These are phyloP conservation scores for Chrysina gloriosa DNA, from an alignment of 2,888 invertebrate genomes.

Conservation along the genomic window DNA sequence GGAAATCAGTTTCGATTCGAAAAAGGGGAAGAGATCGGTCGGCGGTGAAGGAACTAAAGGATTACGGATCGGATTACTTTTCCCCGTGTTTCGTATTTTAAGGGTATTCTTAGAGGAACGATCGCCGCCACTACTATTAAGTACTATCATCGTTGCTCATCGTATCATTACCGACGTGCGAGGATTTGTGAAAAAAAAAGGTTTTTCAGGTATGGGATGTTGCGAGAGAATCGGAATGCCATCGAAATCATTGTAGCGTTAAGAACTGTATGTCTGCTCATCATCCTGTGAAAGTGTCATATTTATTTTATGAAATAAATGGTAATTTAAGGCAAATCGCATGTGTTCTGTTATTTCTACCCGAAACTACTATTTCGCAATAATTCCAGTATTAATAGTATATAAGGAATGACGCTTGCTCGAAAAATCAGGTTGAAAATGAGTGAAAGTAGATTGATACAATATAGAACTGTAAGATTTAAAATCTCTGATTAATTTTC, in stretches of 20 bases:
- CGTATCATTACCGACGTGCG: not conserved
- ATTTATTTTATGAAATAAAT: slow-evolving; percentile 36
- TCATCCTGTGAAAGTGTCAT: slow-evolving; percentile 20
- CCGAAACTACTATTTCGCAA: too few species aligned
- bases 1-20: slow-evolving; percentile 11
- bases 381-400: too few species aligned
- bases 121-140: not conserved
- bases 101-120: not conserved
- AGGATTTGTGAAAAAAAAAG: not conserved
- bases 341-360: not conserved
- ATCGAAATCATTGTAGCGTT: not conserved
- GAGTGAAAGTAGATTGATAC: too few species aligned
- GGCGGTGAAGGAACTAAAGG: too few species aligned
- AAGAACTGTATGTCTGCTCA: slow-evolving; percentile 19
- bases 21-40: too few species aligned
- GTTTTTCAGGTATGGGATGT: not conserved
- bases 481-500: too few species aligned
- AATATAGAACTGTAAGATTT: too few species aligned
- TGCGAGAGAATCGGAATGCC: not conserved
- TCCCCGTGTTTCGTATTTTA: not conserved
- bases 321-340: slow-evolving; percentile 7
- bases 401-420: too few species aligned
- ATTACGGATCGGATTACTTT: too few species aligned
- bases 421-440: too few species aligned
- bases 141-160: too few species aligned